phyloP scores from a whole-genome alignment of 2,797 vertebrate species.

The Phataginus tricuspis region DNA sequence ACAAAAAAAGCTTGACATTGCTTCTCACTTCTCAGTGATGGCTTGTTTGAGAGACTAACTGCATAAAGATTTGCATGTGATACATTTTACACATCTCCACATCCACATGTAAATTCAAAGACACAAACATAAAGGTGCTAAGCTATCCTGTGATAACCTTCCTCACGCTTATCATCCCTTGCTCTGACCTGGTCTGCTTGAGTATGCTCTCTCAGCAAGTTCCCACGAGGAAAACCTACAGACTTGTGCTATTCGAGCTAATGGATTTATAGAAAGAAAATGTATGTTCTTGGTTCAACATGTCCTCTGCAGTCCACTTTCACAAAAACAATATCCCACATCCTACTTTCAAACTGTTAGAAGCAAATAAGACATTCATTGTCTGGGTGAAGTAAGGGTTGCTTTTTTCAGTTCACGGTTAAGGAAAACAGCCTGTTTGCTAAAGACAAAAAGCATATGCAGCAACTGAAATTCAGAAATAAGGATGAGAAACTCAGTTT shows the following conservation, averaged over 20 bases:
- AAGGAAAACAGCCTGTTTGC: constrained; percentile 27
- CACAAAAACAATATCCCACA: not conserved
- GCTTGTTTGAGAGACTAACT: not conserved
- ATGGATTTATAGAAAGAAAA: constrained; percentile 33
- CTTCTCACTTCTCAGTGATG: not conserved
- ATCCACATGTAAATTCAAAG: constrained; percentile 39
- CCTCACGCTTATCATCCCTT: not conserved
- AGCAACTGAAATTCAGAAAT: constrained; percentile 37
- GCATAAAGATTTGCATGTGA: constrained; percentile 3
- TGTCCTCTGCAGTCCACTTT: not conserved
- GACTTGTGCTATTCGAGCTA: not conserved
- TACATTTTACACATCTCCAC: not conserved
- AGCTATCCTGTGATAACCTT: not conserved
- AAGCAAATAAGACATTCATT: not conserved
- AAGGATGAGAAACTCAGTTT: constrained; percentile 1
- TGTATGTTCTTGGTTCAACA: not conserved
- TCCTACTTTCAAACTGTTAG: not conserved
- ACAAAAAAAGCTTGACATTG: not conserved
- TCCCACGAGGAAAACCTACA: not conserved
- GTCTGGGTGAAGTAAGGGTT: not conserved
- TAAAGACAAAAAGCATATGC: not conserved
- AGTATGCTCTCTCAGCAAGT: not conserved
- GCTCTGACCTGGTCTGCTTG: not conserved
- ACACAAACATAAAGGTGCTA: not conserved
- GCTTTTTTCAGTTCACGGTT: not conserved